A percentile compares a stretch with the other conserved stretches of the same genome.
Evolutionary conservation across 2,797 vertebrate genomes (phyloP).

Genomic region (Tragopan temminckii): DNA sequence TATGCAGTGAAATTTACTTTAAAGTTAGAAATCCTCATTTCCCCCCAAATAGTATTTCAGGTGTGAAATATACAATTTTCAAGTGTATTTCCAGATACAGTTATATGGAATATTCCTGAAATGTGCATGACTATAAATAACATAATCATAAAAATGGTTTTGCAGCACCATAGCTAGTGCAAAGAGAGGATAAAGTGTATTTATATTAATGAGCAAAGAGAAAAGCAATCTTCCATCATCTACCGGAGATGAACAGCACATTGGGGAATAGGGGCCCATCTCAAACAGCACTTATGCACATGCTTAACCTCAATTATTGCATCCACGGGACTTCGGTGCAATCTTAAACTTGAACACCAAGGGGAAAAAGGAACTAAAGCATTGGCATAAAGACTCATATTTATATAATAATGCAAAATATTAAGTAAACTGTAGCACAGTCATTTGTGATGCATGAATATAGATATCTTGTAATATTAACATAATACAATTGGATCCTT

Average conservation of each 20-base stretch:
- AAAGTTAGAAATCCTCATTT: not conserved
- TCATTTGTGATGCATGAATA: constrained; percentile 24
- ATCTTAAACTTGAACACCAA: not conserved
- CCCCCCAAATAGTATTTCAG: not conserved
- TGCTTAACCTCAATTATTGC: constrained; percentile 52
- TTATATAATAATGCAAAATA: constrained; percentile 61
- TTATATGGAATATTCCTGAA: not conserved
- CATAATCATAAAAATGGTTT: not conserved
- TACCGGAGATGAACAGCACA: not conserved
- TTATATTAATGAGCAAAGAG: constrained; percentile 50
- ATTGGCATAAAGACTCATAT: not conserved
- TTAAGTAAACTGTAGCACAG: constrained; percentile 8
- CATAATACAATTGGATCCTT: constrained; percentile 37
- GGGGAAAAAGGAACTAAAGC: not conserved
- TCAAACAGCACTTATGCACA: constrained; percentile 40
- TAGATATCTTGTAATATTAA: constrained; percentile 35
- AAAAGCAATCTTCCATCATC: constrained; percentile 35
- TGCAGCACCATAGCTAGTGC: not conserved
- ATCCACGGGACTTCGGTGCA: not conserved
- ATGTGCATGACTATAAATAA: not conserved
- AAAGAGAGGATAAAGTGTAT: constrained; percentile 18
- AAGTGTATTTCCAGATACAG: not conserved
- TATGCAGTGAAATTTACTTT: not conserved
- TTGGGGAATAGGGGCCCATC: constrained; percentile 39
- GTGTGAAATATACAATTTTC: not conserved